Evolutionary conservation across 2,113 vertebrate genomes (phyloP).

Genomic region (Artemisiospiza belli): DNA sequence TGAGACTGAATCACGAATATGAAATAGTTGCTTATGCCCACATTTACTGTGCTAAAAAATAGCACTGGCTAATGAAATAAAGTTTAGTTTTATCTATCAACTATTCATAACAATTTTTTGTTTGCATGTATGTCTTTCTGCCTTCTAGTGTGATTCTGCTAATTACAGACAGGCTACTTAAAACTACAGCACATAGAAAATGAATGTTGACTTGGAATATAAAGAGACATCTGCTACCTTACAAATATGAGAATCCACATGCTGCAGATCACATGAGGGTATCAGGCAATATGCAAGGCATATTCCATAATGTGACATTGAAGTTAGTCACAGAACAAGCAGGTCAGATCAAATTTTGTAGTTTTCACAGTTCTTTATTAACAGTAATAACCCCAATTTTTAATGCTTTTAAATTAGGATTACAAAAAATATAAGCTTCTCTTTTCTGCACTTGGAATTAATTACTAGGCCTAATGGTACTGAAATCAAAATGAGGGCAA

Average conservation of each 20-base stretch:
- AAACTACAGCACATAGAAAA: not conserved
- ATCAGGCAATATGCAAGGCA: not conserved
- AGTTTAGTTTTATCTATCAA: not conserved
- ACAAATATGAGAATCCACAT: not conserved
- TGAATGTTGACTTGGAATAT: not conserved
- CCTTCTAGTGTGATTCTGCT: not conserved
- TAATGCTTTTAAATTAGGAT: not conserved
- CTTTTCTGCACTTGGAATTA: not conserved
- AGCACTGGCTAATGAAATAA: not conserved
- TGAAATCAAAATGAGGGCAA: not conserved
- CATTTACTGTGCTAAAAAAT: not conserved
- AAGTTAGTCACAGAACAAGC: not conserved
- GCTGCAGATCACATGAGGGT: not conserved
- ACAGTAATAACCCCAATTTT: not conserved
- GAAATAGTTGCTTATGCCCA: not conserved
- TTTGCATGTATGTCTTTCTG: not conserved
- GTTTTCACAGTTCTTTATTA: not conserved
- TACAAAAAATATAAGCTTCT: not conserved
- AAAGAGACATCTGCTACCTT: not conserved
- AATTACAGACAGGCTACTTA: not conserved
- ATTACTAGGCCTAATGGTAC: not conserved
- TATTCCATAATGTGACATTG: not conserved
- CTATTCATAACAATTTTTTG: not conserved
- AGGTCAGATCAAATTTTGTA: not conserved
- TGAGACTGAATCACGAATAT: not conserved